A percentile compares a stretch with the other conserved stretches of the same genome.
phyloP scores from a whole-genome alignment of 1,140 invertebrate species.

The Drosophila murphyi region DNA sequence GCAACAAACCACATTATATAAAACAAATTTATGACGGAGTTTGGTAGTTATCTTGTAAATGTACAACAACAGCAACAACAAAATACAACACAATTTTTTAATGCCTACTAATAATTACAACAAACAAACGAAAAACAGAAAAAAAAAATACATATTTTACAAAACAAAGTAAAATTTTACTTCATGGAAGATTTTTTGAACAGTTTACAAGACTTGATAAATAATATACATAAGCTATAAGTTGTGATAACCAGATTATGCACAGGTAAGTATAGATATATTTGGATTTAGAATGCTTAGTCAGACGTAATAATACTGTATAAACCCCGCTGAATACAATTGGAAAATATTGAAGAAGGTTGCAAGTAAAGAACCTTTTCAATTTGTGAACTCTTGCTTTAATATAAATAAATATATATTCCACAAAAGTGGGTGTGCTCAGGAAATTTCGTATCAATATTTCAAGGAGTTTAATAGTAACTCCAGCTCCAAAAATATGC shows the following conservation, averaged over 20 bases:
- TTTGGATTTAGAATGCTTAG: no score
- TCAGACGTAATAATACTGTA: no score
- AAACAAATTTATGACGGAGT: conserved; percentile 69
- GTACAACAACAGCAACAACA: conserved; percentile 55
- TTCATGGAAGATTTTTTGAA: conserved; percentile 33
- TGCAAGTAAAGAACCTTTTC: no score
- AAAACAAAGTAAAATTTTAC: neutral
- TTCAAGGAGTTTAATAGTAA: no score
- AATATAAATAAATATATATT: no score
- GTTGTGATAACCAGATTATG: neutral
- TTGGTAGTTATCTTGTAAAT: conserved; percentile 79
- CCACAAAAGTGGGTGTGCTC: no score
- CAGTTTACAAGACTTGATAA: conserved; percentile 31
- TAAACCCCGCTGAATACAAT: no score
- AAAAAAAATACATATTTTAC: conserved; percentile 43
- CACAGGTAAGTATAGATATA: neutral
- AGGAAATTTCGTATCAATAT: no score
- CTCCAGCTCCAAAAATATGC: no score
- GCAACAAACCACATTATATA: conserved; percentile 42
- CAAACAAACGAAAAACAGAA: conserved; percentile 24
- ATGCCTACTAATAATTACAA: conserved; percentile 43
- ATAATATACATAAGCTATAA: neutral
- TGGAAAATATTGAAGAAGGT: no score
- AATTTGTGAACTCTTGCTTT: no score
- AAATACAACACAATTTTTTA: conserved; percentile 69